Percentiles rank a stretch among this genome's conserved stretches.
Evolutionary conservation across 2,888 invertebrate genomes (phyloP).

Genomic region (Parthenolecanium corni): DNA sequence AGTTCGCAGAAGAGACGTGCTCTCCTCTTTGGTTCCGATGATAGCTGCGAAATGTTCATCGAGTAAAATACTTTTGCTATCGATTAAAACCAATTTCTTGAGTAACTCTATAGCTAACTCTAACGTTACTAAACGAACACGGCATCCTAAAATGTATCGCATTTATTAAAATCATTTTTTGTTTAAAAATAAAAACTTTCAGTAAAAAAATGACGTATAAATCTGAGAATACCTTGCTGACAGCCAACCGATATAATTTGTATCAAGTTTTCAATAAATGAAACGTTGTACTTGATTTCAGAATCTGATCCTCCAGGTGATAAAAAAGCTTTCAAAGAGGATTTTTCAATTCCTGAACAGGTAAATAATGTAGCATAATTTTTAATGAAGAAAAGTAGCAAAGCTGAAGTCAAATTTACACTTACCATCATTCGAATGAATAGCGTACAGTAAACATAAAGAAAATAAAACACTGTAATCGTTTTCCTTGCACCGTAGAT

Average conservation of each 20-base stretch:
- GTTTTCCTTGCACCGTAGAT: constrained; percentile 79
- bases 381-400: constrained; percentile 1
- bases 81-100: constrained; percentile 50
- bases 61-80: constrained; percentile 49
- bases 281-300: constrained; percentile 56
- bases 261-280: constrained; percentile 70
- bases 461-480: constrained; percentile 89
- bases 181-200: neutral
- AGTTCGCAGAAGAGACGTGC: constrained; percentile 72
- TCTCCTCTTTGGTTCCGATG: constrained; percentile 54
- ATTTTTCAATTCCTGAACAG: constrained; percentile 64
- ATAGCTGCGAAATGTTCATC: constrained; percentile 51
- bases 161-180: constrained; percentile 4
- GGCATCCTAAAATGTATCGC: constrained; percentile 51
- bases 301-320: constrained; percentile 47
- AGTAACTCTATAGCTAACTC: constrained; percentile 77
- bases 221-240: constrained; percentile 58
- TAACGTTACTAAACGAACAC: constrained; percentile 81
- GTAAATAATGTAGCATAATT: no score
- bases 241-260: constrained; percentile 72
- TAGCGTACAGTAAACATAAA: constrained; percentile 80
- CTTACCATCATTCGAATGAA: constrained; percentile 87
- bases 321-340: constrained; percentile 65
- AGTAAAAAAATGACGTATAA: constrained; percentile 9
- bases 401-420: constrained; percentile 1